Percentiles rank a stretch among this genome's conserved stretches.
Evolutionary conservation across 2,113 vertebrate genomes (phyloP).

Genomic region (Hystrix brachyura): DNA sequence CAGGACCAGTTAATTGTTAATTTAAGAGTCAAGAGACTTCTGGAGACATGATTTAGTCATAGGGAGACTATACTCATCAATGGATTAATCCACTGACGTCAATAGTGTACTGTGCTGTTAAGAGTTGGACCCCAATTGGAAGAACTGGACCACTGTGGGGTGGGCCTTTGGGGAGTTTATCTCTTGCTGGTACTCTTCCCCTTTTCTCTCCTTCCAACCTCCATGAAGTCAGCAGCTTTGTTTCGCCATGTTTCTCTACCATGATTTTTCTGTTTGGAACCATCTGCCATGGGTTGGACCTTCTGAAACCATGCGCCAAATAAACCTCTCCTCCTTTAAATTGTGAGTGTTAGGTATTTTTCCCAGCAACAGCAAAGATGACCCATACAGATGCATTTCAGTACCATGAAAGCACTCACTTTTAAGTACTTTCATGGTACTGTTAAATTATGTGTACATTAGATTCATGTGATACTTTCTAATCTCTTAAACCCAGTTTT

Average conservation of each 20-base stretch:
- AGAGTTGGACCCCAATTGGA: background rate
- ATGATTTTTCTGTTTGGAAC: background rate
- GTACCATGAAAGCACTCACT: background rate
- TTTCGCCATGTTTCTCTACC: background rate
- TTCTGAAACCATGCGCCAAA: background rate
- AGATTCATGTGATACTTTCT: background rate
- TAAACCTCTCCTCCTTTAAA: background rate
- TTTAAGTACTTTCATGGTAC: background rate
- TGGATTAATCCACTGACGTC: background rate
- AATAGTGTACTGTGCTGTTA: background rate
- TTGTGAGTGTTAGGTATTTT: background rate
- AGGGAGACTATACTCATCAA: background rate
- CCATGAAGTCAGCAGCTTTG: background rate
- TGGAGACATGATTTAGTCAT: background rate
- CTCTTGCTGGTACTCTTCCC: background rate
- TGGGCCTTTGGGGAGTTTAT: background rate
- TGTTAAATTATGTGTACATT: background rate
- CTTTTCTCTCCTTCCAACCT: background rate
- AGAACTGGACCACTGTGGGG: background rate
- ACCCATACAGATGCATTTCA: background rate
- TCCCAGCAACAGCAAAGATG: background rate
- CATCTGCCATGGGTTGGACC: background rate
- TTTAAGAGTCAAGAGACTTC: background rate
- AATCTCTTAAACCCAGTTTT: background rate
- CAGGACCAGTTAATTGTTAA: background rate